Conservation (phyloP, 2,113 vertebrate species). For the Gobius niger region DNA sequence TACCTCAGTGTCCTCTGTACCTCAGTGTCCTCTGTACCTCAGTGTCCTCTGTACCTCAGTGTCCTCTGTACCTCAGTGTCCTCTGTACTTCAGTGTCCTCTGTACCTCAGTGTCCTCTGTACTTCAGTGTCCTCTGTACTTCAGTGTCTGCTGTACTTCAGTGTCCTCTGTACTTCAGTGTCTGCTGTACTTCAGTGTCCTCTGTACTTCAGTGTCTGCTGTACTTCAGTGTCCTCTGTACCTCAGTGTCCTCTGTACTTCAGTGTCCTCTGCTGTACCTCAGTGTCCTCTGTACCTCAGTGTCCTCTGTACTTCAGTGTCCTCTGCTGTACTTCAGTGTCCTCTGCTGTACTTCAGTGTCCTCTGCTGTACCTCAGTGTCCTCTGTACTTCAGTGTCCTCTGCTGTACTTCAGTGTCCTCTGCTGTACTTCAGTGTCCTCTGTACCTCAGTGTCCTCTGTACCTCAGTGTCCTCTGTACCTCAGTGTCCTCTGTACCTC, state of each 20-base stretch:
- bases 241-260: constrained; percentile 18
- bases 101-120: too few relatives aligned
- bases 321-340: constrained; percentile 29
- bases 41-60: constrained; percentile 16
- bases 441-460: constrained; percentile 31
- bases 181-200: constrained; percentile 29
- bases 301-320: too few relatives aligned
- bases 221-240: too few relatives aligned
- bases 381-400: too few relatives aligned
- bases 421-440: too few relatives aligned
- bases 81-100: too few relatives aligned
- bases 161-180: constrained; percentile 25
- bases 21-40: constrained; percentile 35
- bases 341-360: too few relatives aligned
- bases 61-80: constrained; percentile 27
- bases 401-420: constrained; percentile 31
- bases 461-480: constrained; percentile 41
- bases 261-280: too few relatives aligned
- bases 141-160: too few relatives aligned
- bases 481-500: constrained; percentile 13
- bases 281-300: constrained; percentile 29
- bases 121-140: constrained; percentile 25
- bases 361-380: constrained; percentile 29
- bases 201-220: too few relatives aligned
- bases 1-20: constrained; percentile 31